Conservation (phyloP, 2,888 invertebrate species). For the Penaeus monodon region DNA sequence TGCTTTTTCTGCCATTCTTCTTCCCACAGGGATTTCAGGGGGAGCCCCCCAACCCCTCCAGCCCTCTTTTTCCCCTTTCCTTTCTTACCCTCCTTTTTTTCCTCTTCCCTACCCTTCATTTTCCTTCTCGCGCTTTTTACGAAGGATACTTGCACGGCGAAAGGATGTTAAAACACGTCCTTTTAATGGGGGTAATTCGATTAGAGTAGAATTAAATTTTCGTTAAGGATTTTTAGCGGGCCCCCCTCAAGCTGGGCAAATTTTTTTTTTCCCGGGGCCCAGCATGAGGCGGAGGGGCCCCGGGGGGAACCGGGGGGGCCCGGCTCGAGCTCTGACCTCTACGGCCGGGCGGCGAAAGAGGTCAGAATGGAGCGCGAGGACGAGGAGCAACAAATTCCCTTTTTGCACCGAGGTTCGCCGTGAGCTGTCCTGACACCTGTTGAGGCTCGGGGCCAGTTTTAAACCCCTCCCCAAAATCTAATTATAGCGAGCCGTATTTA, state of each 20-base stretch:
- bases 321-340: slow-evolving; percentile 7
- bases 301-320: background rate
- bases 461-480: slow-evolving; percentile 2
- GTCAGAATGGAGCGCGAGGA: slow-evolving; percentile 27
- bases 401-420: slow-evolving; percentile 11
- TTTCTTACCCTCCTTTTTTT: background rate
- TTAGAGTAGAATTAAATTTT: slow-evolving; percentile 20
- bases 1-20: too few relatives aligned
- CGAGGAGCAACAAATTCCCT: slow-evolving; percentile 21
- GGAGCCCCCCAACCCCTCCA: background rate
- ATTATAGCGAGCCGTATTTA: background rate
- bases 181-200: slow-evolving; percentile 16
- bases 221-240: slow-evolving; percentile 8
- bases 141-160: background rate
- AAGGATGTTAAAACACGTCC: background rate
- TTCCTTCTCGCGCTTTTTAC: background rate
- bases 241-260: slow-evolving; percentile 4
- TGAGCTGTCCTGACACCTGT: slow-evolving; percentile 34
- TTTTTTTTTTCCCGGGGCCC: background rate
- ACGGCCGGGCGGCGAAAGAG: background rate
- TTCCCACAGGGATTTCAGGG: too few relatives aligned
- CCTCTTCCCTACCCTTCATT: background rate
- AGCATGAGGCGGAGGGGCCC: background rate
- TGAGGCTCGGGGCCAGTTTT: slow-evolving; percentile 3
- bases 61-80: too few relatives aligned